Percentiles rank a stretch among this genome's conserved stretches.
These are phyloP conservation scores for Noctua janthe DNA, from an alignment of 2,888 invertebrate species.

Conservation along the genomic window DNA sequence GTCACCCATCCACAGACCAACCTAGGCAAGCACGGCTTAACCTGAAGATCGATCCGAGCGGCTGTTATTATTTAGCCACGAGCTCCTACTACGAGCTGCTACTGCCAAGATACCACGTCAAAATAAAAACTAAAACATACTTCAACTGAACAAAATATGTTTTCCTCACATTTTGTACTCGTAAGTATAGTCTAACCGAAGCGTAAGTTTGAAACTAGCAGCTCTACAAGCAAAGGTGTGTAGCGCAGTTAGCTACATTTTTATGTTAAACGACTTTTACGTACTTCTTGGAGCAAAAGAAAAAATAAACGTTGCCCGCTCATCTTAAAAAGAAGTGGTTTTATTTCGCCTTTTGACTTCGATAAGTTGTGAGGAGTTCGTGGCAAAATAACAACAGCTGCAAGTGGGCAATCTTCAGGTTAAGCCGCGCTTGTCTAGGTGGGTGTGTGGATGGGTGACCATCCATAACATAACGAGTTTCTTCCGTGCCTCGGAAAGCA, in stretches of 20 bases:
- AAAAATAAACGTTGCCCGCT: constrained; percentile 7
- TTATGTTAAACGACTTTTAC: constrained; percentile 31
- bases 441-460: background rate
- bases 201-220: constrained; percentile 43
- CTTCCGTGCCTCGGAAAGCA: background rate
- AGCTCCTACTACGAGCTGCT: background rate
- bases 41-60: too few relatives aligned
- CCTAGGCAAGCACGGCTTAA: too few relatives aligned
- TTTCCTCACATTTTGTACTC: constrained; percentile 46
- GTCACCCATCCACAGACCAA: too few relatives aligned
- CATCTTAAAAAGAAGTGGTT: background rate
- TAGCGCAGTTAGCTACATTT: constrained; percentile 46
- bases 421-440: background rate
- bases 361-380: background rate
- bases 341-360: background rate
- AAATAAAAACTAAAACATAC: constrained; percentile 24
- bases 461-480: background rate
- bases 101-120: background rate
- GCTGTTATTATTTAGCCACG: too few relatives aligned
- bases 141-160: constrained; percentile 25
- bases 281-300: constrained; percentile 12
- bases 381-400: background rate
- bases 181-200: constrained; percentile 34
- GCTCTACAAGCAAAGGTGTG: constrained; percentile 40
- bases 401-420: background rate